phyloP scores from a whole-genome alignment of 2,888 invertebrate genomes.

The Tenthredo mesomela region DNA sequence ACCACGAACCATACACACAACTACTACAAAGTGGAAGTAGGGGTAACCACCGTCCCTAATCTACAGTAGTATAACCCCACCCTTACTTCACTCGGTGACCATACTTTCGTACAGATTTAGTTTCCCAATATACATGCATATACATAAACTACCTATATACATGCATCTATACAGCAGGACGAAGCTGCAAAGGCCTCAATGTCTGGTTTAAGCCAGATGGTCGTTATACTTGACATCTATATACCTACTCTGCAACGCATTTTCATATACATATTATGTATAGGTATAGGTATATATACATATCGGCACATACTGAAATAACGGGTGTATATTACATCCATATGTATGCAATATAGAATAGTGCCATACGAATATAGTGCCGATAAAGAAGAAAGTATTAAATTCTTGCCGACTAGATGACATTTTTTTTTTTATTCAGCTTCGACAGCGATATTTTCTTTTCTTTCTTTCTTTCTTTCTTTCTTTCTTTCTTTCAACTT shows the following conservation, averaged over 20 bases:
- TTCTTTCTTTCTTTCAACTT: no score
- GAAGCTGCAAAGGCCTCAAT: neutral
- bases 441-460: neutral
- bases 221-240: slow-evolving; percentile 28
- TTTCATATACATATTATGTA: neutral
- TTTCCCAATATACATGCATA: neutral
- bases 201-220: slow-evolving; percentile 17
- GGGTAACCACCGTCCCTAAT: slow-evolving; percentile 24
- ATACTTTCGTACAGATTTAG: neutral
- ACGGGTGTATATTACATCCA: neutral
- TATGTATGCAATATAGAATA: neutral
- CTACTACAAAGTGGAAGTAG: neutral
- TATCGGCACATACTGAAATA: neutral
- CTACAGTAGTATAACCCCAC: neutral
- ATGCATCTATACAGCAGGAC: neutral
- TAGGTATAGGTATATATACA: neutral
- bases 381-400: neutral
- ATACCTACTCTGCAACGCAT: neutral
- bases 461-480: neutral
- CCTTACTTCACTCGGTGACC: neutral
- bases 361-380: neutral
- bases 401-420: neutral
- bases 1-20: neutral
- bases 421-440: neutral
- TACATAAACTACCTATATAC: neutral